Evolutionary conservation across 1,140 invertebrate species (phyloP).

Genomic region (Drosophila ogumai): DNA sequence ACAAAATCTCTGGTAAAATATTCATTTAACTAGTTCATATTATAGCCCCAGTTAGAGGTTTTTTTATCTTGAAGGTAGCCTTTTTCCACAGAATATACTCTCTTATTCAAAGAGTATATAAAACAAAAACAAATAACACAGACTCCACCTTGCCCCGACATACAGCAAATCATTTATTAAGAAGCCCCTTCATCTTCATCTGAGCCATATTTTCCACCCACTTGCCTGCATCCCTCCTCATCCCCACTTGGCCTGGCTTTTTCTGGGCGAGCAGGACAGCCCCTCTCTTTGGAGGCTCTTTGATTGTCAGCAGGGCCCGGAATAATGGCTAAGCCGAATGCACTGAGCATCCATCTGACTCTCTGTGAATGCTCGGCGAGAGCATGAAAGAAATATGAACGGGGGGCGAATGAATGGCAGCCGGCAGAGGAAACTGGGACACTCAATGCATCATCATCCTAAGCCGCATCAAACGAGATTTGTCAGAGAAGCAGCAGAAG

Average conservation of each 20-base stretch:
- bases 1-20: too few relatives aligned
- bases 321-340: conserved; percentile 55
- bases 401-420: conserved; percentile 23
- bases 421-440: conserved; percentile 42
- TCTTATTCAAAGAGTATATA: not conserved
- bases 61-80: not conserved
- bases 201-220: conserved; percentile 15
- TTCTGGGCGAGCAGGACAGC: conserved; percentile 11
- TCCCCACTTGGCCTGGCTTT: conserved; percentile 30
- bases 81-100: not conserved
- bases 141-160: conserved; percentile 2
- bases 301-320: conserved; percentile 36
- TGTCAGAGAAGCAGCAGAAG: conserved; percentile 32
- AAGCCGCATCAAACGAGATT: conserved; percentile 57
- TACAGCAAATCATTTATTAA: conserved; percentile 49
- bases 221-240: not conserved
- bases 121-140: conserved; percentile 16
- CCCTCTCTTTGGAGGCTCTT: conserved; percentile 17
- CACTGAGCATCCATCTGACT: conserved; percentile 33
- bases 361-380: conserved; percentile 21
- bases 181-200: conserved; percentile 32
- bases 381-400: conserved; percentile 45
- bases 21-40: too few relatives aligned
- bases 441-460: conserved; percentile 57
- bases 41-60: not conserved